Evolutionary conservation across 2,888 invertebrate species (phyloP).

Genomic region (Agriotes lineatus): DNA sequence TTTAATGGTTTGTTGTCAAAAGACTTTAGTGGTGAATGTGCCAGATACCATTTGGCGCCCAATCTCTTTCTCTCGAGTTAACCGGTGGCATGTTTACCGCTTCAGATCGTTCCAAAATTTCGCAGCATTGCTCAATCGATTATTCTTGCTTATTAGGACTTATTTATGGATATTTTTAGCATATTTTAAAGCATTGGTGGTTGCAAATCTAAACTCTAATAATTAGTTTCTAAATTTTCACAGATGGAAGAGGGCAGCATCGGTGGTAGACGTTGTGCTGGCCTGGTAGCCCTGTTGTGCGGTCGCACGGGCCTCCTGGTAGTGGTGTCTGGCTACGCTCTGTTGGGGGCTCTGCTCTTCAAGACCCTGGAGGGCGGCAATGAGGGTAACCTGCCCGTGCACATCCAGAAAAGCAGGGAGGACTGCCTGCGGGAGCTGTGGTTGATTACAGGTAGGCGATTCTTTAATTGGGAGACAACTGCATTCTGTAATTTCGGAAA

Average conservation of each 20-base stretch:
- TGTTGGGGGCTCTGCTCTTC: constrained; percentile 64
- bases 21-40: too few relatives aligned
- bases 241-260: constrained; percentile 58
- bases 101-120: too few relatives aligned
- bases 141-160: too few relatives aligned
- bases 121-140: too few relatives aligned
- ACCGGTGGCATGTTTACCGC: too few relatives aligned
- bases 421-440: constrained; percentile 79
- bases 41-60: too few relatives aligned
- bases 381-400: constrained; percentile 51
- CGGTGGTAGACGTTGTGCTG: constrained; percentile 43
- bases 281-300: constrained; percentile 61
- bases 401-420: constrained; percentile 62
- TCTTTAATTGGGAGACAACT: neutral
- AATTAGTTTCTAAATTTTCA: too few relatives aligned
- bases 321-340: constrained; percentile 61
- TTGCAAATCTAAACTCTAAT: too few relatives aligned
- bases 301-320: constrained; percentile 61
- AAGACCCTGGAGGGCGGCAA: constrained; percentile 61
- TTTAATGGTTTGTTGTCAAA: too few relatives aligned
- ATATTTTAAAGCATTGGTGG: too few relatives aligned
- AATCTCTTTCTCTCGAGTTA: too few relatives aligned
- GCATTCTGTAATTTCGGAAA: neutral
- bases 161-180: too few relatives aligned
- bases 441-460: constrained; percentile 80